Conservation (phyloP, 1,140 invertebrate genomes). For the Phortica variegata region DNA sequence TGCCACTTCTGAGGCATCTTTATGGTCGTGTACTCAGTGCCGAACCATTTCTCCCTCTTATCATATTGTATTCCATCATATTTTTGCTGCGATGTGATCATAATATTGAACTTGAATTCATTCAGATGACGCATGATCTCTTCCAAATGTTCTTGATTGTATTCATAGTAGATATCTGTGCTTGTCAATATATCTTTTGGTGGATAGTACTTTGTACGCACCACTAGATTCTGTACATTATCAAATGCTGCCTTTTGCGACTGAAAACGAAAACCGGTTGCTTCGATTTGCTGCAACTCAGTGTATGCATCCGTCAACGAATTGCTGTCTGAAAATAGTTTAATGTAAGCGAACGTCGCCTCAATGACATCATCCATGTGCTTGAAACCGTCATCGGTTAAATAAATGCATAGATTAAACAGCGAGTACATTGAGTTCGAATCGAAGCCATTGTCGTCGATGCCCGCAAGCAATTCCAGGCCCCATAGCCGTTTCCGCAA, state of each 20-base stretch:
- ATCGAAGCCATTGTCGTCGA: constrained; percentile 73
- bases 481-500: constrained; percentile 84
- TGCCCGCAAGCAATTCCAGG: constrained; percentile 74
- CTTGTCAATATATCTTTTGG: constrained; percentile 78
- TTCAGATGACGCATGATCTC: constrained; percentile 67
- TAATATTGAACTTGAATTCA: constrained; percentile 74
- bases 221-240: constrained; percentile 75
- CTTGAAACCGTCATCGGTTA: constrained; percentile 78
- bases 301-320: constrained; percentile 60
- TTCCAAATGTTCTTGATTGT: constrained; percentile 69
- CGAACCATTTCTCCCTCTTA: constrained; percentile 66
- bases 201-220: constrained; percentile 79
- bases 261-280: constrained; percentile 70
- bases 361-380: constrained; percentile 71
- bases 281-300: constrained; percentile 65
- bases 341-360: constrained; percentile 73
- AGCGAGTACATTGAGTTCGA: constrained; percentile 72
- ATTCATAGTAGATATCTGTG: constrained; percentile 74
- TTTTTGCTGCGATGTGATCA: constrained; percentile 66
- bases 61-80: constrained; percentile 63
- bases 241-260: constrained; percentile 70
- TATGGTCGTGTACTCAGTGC: constrained; percentile 48
- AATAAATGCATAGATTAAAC: constrained; percentile 72
- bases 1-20: constrained; percentile 65
- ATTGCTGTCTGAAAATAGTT: constrained; percentile 65